phyloP scores from a whole-genome alignment of 2,888 invertebrate genomes.

The Drosophila koepferae region DNA sequence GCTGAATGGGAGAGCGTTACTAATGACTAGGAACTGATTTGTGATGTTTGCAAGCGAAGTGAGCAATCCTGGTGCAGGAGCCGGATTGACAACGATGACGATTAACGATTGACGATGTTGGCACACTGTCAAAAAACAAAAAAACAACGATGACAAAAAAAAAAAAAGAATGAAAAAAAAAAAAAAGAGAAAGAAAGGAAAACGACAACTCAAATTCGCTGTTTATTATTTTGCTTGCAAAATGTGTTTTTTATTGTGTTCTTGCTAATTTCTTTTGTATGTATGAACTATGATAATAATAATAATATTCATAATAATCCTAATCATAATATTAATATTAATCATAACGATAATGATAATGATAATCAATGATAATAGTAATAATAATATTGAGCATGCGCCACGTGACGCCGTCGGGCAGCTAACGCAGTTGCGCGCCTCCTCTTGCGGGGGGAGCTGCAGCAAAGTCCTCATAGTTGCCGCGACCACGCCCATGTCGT shows the following conservation, averaged over 20 bases:
- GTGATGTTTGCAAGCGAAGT: conserved; percentile 78
- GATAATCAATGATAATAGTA: conserved; percentile 41
- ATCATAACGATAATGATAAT: conserved; percentile 29
- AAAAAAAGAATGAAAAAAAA: neutral
- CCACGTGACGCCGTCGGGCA: conserved; percentile 42
- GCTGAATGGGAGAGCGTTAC: conserved; percentile 67
- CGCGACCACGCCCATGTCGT: conserved; percentile 33
- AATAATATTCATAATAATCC: conserved; percentile 20
- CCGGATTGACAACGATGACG: conserved; percentile 33
- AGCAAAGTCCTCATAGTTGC: conserved; percentile 70
- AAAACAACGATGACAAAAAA: conserved; percentile 41
- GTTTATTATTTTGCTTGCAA: conserved; percentile 69
- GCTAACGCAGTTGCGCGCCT: conserved; percentile 58
- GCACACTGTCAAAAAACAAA: conserved; percentile 21
- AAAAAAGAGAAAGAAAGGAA: no score
- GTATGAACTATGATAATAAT: conserved; percentile 51
- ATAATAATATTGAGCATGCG: conserved; percentile 55
- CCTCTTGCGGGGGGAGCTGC: conserved; percentile 14
- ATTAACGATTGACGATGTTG: conserved; percentile 24
- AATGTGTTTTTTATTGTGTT: conserved; percentile 67
- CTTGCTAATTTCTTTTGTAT: conserved; percentile 66
- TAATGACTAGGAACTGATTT: conserved; percentile 78
- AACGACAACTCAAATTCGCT: conserved; percentile 41
- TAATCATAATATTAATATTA: conserved; percentile 50
- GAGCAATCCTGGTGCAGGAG: conserved; percentile 48